A percentile compares a stretch with the other conserved stretches of the same genome.
Conservation (phyloP, 2,113 vertebrate species). For the Mionectes macconnelli region DNA sequence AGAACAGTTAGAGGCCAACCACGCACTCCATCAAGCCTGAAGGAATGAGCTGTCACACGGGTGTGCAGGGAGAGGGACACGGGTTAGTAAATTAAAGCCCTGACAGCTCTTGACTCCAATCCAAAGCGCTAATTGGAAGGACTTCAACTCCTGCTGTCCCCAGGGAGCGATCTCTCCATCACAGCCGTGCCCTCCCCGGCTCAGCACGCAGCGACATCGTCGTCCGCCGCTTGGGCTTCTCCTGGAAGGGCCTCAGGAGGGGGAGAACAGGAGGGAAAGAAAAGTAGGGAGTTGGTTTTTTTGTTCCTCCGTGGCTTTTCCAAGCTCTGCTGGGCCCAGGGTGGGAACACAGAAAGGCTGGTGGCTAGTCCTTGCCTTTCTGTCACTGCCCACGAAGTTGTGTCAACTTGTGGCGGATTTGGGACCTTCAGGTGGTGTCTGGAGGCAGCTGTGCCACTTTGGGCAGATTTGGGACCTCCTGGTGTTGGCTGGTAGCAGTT, state of each 20-base stretch:
- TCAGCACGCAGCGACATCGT: background rate
- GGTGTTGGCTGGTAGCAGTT: background rate
- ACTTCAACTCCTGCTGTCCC: constrained; percentile 22
- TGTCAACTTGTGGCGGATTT: too few species aligned
- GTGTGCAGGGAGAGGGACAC: constrained; percentile 20
- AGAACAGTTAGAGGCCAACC: constrained; percentile 48
- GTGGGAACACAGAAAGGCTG: background rate
- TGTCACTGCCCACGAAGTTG: background rate
- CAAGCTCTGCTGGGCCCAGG: background rate
- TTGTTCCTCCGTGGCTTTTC: background rate
- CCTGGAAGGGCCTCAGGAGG: background rate
- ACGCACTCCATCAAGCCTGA: constrained; percentile 16
- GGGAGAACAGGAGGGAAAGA: background rate
- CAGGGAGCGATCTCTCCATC: background rate
- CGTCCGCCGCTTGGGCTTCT: background rate
- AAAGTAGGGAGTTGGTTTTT: background rate
- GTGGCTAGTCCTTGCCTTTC: background rate
- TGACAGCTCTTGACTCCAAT: constrained; percentile 54
- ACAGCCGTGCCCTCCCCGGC: background rate
- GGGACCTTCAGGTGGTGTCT: background rate
- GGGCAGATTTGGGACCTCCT: background rate
- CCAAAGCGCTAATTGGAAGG: constrained; percentile 58
- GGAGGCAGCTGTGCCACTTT: background rate
- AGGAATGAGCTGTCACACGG: constrained; percentile 56
- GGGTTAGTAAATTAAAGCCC: constrained; percentile 42